Conservation (phyloP, 2,888 invertebrate species). For the Cantharis rustica region DNA sequence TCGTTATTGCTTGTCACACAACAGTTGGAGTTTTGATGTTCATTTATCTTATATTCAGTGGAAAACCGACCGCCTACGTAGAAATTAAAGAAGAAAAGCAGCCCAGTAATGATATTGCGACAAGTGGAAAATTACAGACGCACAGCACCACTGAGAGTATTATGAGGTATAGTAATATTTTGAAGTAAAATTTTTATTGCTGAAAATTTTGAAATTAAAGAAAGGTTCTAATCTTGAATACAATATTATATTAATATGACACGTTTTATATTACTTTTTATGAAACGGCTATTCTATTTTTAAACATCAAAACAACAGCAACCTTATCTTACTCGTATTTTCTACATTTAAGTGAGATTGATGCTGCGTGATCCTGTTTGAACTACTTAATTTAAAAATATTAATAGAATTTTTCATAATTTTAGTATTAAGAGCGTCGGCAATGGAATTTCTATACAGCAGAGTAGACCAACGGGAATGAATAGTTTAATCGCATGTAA, state of each 20-base stretch:
- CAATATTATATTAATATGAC: background rate
- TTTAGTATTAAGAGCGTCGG: constrained; percentile 52
- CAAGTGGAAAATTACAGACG: constrained; percentile 48
- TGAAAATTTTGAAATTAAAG: no score
- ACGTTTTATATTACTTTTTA: no score
- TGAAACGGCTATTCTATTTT: background rate
- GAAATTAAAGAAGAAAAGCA: constrained; percentile 59
- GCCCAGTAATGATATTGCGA: constrained; percentile 60
- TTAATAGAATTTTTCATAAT: background rate
- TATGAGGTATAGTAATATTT: constrained; percentile 43
- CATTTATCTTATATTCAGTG: constrained; percentile 55
- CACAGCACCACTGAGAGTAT: constrained; percentile 49
- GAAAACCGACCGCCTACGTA: constrained; percentile 44
- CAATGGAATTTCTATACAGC: constrained; percentile 66
- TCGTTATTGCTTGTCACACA: constrained; percentile 69
- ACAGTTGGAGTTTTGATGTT: constrained; percentile 61
- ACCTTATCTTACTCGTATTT: background rate
- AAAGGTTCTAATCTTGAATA: background rate
- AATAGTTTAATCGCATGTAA: constrained; percentile 77
- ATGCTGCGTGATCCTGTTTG: background rate
- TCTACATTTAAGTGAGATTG: background rate
- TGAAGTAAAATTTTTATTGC: background rate
- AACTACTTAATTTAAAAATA: background rate
- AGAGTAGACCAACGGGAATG: constrained; percentile 71
- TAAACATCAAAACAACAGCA: background rate